Evolutionary conservation across 2,888 invertebrate genomes (phyloP).

Genomic region (Eupithecia insigniata): DNA sequence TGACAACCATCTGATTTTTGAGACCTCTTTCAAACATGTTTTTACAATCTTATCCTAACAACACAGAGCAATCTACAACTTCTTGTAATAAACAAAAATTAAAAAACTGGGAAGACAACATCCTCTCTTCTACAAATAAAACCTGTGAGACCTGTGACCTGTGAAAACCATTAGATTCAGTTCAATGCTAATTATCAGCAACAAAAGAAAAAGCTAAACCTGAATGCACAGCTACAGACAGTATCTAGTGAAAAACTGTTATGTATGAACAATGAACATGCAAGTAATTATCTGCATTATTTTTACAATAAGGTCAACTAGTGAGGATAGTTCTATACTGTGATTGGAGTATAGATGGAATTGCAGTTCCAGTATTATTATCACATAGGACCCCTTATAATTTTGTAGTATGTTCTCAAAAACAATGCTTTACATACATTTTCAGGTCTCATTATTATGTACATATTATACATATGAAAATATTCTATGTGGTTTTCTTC

Average conservation of each 20-base stretch:
- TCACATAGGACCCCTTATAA: background rate
- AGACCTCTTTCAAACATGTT: no score
- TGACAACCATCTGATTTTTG: no score
- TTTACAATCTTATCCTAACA: no score
- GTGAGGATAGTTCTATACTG: background rate
- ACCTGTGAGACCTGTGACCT: no score
- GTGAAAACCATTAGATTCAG: no score
- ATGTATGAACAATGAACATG: no score
- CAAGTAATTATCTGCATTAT: no score
- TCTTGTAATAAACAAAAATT: no score
- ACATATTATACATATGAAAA: conserved; percentile 7
- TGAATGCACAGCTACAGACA: background rate
- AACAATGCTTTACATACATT: background rate
- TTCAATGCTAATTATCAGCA: background rate
- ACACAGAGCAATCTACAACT: no score
- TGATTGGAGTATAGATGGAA: background rate
- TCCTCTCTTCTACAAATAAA: no score
- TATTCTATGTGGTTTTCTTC: background rate
- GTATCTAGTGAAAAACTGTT: background rate
- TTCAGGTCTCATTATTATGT: conserved; percentile 9
- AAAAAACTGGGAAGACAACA: no score
- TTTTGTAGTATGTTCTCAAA: background rate
- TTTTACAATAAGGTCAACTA: background rate
- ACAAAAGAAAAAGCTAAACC: background rate
- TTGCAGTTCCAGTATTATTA: background rate